Evolutionary conservation across 2,888 invertebrate species (phyloP), one percentile per base, ranked within the genome.

Genomic region (Drosophila eohydei): DNA sequence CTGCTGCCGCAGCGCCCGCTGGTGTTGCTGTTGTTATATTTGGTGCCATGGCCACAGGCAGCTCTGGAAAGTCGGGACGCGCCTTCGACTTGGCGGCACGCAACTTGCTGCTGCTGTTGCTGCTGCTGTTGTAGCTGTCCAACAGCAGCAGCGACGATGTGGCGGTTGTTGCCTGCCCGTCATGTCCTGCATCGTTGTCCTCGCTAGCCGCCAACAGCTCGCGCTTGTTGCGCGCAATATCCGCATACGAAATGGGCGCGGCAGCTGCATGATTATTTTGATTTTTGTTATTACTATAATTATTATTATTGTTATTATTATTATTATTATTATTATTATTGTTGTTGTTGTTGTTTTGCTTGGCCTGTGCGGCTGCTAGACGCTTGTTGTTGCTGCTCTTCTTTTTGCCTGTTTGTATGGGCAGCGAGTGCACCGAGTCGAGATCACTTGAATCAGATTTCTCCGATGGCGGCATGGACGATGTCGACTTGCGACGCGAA

Each of bases 391-490:
- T 82, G 60, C 70, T 82, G 60, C 70, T 86, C 74, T 88, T 88
- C 76, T 86, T 87, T 46, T 88, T 90, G 52, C 91, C 91, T 36
- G 92, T 92, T 74, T 94, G 94, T 52, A 96, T 95, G 32, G 97
- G 97, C 89, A 97, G 94, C 80, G 97, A 97, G 93, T 97, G 97
- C 80, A 97, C 96, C 16, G 97, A 97, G 91, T 97, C 97, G 89
- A 96, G 94, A 93, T 95, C 95, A 91, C 96, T 96, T 83, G 97
- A 97, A 92, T 96, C 97, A 91, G 96, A 96, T 93, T 97, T 96
- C 90, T 97, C 97, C 86, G 96, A 96, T 72, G 96, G 96, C 61
- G 97, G 97, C 93, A 95, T 95, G 58, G 96, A 96, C 72, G 95
- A 95, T 28, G 96, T 96, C n/a, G 95, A 96, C 93, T 95, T 96